A percentile compares a stretch with the other conserved stretches of the same genome.
Evolutionary conservation across 2,888 invertebrate species (phyloP).

Genomic region (Cremastinae sp.): DNA sequence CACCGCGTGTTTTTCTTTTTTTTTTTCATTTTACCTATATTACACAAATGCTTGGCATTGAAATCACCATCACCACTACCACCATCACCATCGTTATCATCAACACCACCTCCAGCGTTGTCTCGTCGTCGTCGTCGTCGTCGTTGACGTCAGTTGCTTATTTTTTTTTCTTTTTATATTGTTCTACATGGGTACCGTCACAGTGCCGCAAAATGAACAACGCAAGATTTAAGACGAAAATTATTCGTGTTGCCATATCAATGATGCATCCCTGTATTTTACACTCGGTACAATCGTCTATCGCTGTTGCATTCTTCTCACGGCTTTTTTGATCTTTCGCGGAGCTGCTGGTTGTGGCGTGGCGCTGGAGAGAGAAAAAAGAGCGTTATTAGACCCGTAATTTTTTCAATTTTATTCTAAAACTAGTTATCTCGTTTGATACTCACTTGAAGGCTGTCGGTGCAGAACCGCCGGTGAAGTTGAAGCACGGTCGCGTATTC

Average conservation of each 20-base stretch:
- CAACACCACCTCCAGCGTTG: slow-evolving; percentile 16
- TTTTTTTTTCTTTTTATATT: slow-evolving; percentile 3
- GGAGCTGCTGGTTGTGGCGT: slow-evolving; percentile 68
- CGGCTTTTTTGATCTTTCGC: slow-evolving; percentile 81
- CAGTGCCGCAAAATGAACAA: background rate
- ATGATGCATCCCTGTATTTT: slow-evolving; percentile 2
- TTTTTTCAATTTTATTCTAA: background rate
- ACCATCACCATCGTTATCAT: slow-evolving; percentile 25
- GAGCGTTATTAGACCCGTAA: slow-evolving; percentile 9
- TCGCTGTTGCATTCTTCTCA: slow-evolving; percentile 78
- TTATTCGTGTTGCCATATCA: slow-evolving; percentile 1
- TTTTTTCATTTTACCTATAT: slow-evolving; percentile 64
- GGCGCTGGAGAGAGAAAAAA: slow-evolving; percentile 64
- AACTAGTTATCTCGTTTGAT: slow-evolving; percentile 26
- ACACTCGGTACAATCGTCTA: slow-evolving; percentile 55
- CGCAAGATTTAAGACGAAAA: slow-evolving; percentile 14
- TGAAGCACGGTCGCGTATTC: slow-evolving; percentile 80
- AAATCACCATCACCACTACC: slow-evolving; percentile 35
- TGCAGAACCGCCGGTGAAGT: slow-evolving; percentile 81
- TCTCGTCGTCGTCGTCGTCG: slow-evolving; percentile 31
- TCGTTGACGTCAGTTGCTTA: slow-evolving; percentile 26
- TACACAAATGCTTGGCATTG: slow-evolving; percentile 72
- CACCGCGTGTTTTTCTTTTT: slow-evolving; percentile 32
- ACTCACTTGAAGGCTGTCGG: slow-evolving; percentile 81
- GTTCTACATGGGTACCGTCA: background rate